phyloP scores from a whole-genome alignment of 2,113 vertebrate species.

The Apodemus speciosus region DNA sequence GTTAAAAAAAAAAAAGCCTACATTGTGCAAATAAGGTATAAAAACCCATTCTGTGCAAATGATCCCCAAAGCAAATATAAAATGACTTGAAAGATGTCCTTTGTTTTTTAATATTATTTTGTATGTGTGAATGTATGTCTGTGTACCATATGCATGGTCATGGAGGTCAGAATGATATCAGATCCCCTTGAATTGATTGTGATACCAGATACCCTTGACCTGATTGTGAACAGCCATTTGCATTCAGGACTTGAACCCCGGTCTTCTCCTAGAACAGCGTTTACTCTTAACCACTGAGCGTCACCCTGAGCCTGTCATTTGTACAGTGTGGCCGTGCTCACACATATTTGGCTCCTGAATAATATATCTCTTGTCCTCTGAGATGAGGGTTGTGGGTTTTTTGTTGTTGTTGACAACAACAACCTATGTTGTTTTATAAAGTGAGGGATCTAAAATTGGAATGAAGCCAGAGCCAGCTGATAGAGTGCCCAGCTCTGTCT shows the following conservation, averaged over 20 bases:
- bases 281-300: background rate
- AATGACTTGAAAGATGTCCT: background rate
- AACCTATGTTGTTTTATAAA: slow-evolving; percentile 1
- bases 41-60: background rate
- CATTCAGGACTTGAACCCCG: background rate
- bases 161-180: background rate
- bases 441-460: background rate
- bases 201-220: background rate
- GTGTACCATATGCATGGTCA: background rate
- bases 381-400: background rate
- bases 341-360: background rate
- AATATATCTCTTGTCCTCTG: background rate
- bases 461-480: background rate
- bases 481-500: background rate
- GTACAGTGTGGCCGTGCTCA: background rate
- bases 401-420: background rate
- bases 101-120: background rate
- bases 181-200: background rate
- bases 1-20: background rate
- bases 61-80: background rate
- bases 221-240: background rate
- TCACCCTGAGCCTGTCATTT: background rate
- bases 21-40: background rate
- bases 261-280: background rate
- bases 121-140: background rate